These are phyloP conservation scores for Fukomys damarensis DNA, from an alignment of 2,113 vertebrate genomes.

Conservation along the genomic window DNA sequence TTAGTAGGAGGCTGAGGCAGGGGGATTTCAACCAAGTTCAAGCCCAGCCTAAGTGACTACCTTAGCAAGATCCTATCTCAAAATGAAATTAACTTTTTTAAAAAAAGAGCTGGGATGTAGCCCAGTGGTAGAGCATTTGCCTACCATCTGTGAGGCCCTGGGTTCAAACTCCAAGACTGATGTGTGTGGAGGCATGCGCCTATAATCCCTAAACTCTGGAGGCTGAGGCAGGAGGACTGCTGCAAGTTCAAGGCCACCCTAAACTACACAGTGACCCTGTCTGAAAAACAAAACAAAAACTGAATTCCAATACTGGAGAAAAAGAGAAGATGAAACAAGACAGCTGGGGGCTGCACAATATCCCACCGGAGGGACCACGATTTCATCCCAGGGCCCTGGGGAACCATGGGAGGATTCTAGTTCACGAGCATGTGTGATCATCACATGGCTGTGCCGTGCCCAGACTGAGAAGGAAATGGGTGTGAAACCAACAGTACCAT, in stretches of 20 bases:
- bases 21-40: neutral
- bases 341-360: neutral
- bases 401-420: neutral
- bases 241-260: neutral
- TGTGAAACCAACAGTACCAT: neutral
- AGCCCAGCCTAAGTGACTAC: neutral
- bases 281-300: neutral
- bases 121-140: neutral
- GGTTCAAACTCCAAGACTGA: neutral
- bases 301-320: neutral
- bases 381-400: neutral
- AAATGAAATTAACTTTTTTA: neutral
- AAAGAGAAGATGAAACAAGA: neutral
- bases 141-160: neutral
- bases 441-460: neutral
- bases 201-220: neutral
- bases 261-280: neutral
- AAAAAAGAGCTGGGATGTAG: neutral
- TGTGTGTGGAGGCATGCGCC: neutral
- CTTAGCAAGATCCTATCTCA: neutral
- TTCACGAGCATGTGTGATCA: neutral
- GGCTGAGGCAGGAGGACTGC: neutral
- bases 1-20: neutral
- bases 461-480: neutral
- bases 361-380: neutral